Evolutionary conservation across 2,888 invertebrate species (phyloP).

Genomic region (Aporophyla lueneburgensis): DNA sequence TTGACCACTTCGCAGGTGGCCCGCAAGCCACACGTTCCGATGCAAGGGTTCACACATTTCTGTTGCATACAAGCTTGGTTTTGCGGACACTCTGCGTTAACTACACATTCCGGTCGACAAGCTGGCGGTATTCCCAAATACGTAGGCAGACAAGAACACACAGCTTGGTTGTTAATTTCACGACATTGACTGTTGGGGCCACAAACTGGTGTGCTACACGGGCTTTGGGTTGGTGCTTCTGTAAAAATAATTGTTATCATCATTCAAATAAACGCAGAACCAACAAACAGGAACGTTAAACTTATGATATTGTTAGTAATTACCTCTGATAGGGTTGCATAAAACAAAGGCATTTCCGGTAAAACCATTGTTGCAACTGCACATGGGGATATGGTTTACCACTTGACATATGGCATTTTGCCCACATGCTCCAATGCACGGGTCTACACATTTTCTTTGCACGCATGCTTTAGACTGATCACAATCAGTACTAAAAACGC

Average conservation of each 20-base stretch:
- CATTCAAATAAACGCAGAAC: background rate
- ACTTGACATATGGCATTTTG: conserved; percentile 91
- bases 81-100: conserved; percentile 93
- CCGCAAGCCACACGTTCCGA: conserved; percentile 92
- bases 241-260: conserved; percentile 47
- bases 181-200: conserved; percentile 94
- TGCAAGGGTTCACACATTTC: conserved; percentile 94
- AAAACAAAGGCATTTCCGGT: conserved; percentile 90
- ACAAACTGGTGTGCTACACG: conserved; percentile 94
- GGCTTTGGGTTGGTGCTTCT: conserved; percentile 84
- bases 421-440: conserved; percentile 94
- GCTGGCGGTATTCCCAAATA: conserved; percentile 94
- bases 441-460: conserved; percentile 94
- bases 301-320: conserved; percentile 3
- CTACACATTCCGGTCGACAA: conserved; percentile 94
- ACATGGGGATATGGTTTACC: conserved; percentile 93
- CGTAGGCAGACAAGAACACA: conserved; percentile 93
- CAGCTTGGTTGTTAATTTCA: conserved; percentile 92
- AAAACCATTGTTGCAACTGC: conserved; percentile 92
- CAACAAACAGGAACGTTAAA: background rate
- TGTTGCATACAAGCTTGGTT: conserved; percentile 93
- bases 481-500: conserved; percentile 94
- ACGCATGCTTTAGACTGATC: conserved; percentile 93
- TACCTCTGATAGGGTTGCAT: conserved; percentile 91
- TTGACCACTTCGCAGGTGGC: conserved; percentile 93